Base-by-base conservation (phyloP, 2,797 vertebrate species). In the Coregonus suidteri region DNA sequence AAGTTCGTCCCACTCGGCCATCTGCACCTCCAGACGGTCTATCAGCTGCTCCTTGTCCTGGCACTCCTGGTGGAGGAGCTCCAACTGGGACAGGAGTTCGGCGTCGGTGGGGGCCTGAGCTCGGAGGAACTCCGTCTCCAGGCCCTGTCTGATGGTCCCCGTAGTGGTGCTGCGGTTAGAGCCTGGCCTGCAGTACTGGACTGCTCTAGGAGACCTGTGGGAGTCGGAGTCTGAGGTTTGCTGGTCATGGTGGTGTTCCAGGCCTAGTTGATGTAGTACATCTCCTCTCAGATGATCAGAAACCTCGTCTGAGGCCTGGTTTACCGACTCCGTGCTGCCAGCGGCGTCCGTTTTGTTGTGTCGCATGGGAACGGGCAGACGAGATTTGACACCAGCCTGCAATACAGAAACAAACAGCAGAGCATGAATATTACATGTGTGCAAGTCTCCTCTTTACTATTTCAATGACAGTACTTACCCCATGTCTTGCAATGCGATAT, bases 341-440 rank as follows among this genome's bases (percentile, higher is more conserved):
- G 82, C 90, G 3, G 86, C 1, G 0, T 93, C 85, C 15, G 77
- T 86, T 66, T 83, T 88, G 9, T 87, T 88, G 6, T 87, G 74
- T 68, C 91, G 96, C 16, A 96, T 37, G 7, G 89, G 94, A 82
- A 99, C 74, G 0, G 97, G 97, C 68, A 99, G 89, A 53, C 94
- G 93, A 11, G 97, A 99, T 84, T 82, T 97, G 79, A 87, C 89
- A 37, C 80, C 77, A 15, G 82, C 83, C 96, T 97, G 74, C 34
- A 88, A 86, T 16, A 70, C 13, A 31, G 56, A 84, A 78, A 81
- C 15, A 37, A 73, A 6, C 35, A 64, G 37, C 6, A 15, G n/a
- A 70, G 13, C 69, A 47, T 7, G 11, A 47, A 71, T 13, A 37
- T 20, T 20, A 11, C 16, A 70, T 14, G 16, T 47, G 18, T 25